A percentile compares a stretch with the other conserved stretches of the same genome.
Evolutionary conservation across 2,888 invertebrate genomes (phyloP).

Genomic region (Athripsodes cinereus): DNA sequence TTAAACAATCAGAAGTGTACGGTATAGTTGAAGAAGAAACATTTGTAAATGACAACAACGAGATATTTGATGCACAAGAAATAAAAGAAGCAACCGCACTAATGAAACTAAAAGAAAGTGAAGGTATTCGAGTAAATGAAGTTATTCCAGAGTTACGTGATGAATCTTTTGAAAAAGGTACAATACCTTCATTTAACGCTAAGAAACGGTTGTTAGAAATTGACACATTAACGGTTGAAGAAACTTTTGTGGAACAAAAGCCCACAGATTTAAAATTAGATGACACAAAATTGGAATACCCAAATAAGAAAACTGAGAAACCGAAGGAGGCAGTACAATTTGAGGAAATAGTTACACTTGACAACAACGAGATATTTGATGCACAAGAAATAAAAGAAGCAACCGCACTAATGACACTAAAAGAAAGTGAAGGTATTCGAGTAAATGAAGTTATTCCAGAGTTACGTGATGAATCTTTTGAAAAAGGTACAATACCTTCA

Average conservation of each 20-base stretch:
- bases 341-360: conserved; percentile 10
- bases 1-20: background rate
- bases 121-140: background rate
- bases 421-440: background rate
- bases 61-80: background rate
- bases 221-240: conserved; percentile 11
- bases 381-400: background rate
- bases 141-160: background rate
- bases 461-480: background rate
- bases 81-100: background rate
- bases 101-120: background rate
- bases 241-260: background rate
- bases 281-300: background rate
- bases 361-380: conserved; percentile 1
- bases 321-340: conserved; percentile 19
- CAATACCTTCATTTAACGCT: background rate
- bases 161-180: background rate
- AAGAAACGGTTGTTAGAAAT: conserved; percentile 18
- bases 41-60: background rate
- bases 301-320: conserved; percentile 17
- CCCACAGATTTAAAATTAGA: background rate
- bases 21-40: background rate
- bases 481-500: background rate
- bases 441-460: background rate
- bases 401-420: background rate